phyloP scores from a whole-genome alignment of 2,113 vertebrate species.

The Anguilla japonica region DNA sequence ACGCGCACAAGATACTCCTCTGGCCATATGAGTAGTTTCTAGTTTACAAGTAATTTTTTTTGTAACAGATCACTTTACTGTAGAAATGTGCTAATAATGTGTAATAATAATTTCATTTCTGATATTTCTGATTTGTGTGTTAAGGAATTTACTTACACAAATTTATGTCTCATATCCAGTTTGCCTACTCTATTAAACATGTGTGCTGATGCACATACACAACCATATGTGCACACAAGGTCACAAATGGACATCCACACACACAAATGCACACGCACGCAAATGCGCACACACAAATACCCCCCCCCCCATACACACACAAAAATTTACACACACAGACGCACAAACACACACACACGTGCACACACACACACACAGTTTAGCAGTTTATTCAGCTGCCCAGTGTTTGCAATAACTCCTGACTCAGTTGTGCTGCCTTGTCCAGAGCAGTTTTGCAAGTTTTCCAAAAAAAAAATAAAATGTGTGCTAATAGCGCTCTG shows the following conservation, averaged over 20 bases:
- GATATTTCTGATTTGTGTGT: background rate
- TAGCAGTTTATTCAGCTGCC: background rate
- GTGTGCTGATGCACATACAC: too few relatives aligned
- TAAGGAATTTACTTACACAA: background rate
- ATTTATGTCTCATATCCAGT: background rate
- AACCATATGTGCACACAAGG: background rate
- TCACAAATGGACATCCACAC: background rate
- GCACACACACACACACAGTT: background rate
- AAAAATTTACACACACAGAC: background rate
- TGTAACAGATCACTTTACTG: background rate
- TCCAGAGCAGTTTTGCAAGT: background rate
- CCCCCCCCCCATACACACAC: too few relatives aligned
- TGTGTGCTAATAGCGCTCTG: background rate
- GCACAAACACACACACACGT: background rate
- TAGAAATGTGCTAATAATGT: background rate
- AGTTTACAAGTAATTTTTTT: background rate
- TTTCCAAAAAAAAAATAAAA: background rate
- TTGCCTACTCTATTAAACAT: background rate
- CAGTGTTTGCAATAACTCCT: background rate
- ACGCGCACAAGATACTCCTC: too few relatives aligned
- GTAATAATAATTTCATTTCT: background rate
- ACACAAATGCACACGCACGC: background rate
- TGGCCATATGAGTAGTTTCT: background rate
- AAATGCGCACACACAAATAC: background rate
- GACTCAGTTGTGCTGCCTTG: background rate